These are phyloP conservation scores for Drosophila mimica DNA, from an alignment of 2,888 invertebrate genomes.

Conservation along the genomic window DNA sequence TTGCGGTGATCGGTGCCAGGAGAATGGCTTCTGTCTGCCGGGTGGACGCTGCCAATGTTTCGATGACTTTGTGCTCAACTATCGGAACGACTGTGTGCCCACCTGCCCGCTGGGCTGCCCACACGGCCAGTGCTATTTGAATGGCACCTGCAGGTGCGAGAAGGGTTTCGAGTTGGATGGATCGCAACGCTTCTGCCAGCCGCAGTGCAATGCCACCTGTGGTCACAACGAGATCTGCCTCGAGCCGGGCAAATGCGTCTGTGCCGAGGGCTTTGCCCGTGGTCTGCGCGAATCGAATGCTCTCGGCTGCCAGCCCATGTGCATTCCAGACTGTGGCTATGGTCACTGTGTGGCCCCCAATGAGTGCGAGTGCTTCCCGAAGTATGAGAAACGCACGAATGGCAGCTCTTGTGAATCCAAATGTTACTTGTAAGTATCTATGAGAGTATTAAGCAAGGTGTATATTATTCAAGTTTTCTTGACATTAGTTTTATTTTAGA, in stretches of 20 bases:
- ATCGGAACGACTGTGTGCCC: conserved; percentile 79
- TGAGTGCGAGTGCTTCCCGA: conserved; percentile 85
- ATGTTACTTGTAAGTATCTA: conserved; percentile 77
- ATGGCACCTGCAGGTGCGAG: conserved; percentile 82
- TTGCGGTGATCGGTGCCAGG: conserved; percentile 82
- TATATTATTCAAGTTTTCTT: neutral
- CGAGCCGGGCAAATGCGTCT: conserved; percentile 87
- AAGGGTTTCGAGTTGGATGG: conserved; percentile 83
- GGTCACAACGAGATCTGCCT: conserved; percentile 87
- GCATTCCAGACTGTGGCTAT: conserved; percentile 82
- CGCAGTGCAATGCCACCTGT: conserved; percentile 88
- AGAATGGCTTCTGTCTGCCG: conserved; percentile 86
- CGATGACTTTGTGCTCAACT: conserved; percentile 81
- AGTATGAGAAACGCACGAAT: conserved; percentile 79
- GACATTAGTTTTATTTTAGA: neutral
- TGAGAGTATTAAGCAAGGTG: neutral
- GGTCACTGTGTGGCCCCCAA: conserved; percentile 86
- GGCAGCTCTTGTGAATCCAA: conserved; percentile 77
- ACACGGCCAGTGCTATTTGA: conserved; percentile 84
- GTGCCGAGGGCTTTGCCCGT: conserved; percentile 76
- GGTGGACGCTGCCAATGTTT: conserved; percentile 83
- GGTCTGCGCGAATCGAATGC: conserved; percentile 50
- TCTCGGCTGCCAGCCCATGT: conserved; percentile 81
- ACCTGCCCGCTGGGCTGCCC: conserved; percentile 81
- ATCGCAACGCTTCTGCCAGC: conserved; percentile 85